A percentile compares a stretch with the other conserved stretches of the same genome.
Conservation (phyloP, 1,140 invertebrate species). For the Trissolcus basalis region DNA sequence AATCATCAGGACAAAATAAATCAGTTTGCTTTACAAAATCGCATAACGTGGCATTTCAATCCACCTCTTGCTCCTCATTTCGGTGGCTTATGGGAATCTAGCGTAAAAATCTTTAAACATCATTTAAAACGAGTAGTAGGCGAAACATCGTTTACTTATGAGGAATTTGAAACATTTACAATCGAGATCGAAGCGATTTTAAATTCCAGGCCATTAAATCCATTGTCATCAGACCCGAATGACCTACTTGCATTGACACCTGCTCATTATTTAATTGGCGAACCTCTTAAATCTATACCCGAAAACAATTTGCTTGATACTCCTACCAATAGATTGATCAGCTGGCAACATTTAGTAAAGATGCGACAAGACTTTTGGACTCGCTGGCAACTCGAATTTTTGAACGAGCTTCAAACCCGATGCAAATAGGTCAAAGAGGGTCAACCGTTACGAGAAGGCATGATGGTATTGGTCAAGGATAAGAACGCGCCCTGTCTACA, state of each 20-base stretch:
- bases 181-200: constrained; percentile 45
- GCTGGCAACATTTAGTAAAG: constrained; percentile 18
- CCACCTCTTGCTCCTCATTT: constrained; percentile 21
- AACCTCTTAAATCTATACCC: constrained; percentile 20
- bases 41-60: constrained; percentile 22
- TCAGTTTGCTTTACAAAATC: background rate
- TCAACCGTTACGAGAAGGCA: constrained; percentile 11
- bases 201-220: constrained; percentile 60
- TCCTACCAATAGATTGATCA: background rate
- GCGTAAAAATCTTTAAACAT: constrained; percentile 46
- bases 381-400: background rate
- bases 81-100: constrained; percentile 24
- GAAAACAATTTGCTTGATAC: constrained; percentile 2
- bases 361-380: constrained; percentile 28
- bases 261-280: constrained; percentile 4
- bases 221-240: constrained; percentile 60
- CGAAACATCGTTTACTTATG: constrained; percentile 39
- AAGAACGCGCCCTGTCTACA: constrained; percentile 1
- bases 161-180: constrained; percentile 48
- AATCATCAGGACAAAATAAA: background rate
- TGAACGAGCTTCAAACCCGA: background rate
- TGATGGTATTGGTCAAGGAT: constrained; percentile 22
- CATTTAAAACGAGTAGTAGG: constrained; percentile 22
- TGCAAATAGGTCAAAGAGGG: constrained; percentile 7
- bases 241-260: constrained; percentile 62